These are phyloP conservation scores for Vireo altiloquus DNA, from an alignment of 2,113 vertebrate species.

Conservation along the genomic window DNA sequence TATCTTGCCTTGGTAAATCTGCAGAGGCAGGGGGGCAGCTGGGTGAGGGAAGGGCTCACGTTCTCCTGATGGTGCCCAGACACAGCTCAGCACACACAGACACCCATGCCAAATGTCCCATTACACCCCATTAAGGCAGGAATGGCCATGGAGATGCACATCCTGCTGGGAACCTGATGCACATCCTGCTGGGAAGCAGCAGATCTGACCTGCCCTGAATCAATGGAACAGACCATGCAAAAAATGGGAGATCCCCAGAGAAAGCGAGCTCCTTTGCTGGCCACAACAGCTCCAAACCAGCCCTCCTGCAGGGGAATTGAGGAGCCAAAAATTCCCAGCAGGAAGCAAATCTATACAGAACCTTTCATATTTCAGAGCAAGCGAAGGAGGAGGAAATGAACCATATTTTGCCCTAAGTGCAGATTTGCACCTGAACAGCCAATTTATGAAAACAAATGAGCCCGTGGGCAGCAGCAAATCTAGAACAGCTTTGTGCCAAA, in stretches of 20 bases:
- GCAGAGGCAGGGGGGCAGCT: not conserved
- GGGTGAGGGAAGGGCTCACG: not conserved
- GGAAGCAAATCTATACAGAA: not conserved
- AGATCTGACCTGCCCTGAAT: not conserved
- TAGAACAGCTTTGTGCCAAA: not conserved
- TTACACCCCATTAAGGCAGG: not conserved
- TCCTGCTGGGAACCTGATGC: accelerated
- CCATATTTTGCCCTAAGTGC: not conserved
- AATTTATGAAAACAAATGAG: not conserved
- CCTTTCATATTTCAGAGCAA: not conserved
- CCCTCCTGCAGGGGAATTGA: not conserved
- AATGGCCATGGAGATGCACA: accelerated
- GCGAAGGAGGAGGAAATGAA: not conserved
- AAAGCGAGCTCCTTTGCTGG: not conserved
- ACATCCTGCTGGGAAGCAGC: not conserved
- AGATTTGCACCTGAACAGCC: not conserved
- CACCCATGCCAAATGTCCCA: accelerated
- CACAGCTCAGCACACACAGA: not conserved
- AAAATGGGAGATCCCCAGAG: not conserved
- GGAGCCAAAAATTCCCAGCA: not conserved
- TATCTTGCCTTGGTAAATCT: slow-evolving; percentile 37
- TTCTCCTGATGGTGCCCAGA: not conserved
- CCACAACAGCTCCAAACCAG: not conserved
- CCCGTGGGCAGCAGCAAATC: not conserved
- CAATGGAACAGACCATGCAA: accelerated